Evolutionary conservation across 2,113 vertebrate species (phyloP).

Genomic region (Oreochromis niloticus): DNA sequence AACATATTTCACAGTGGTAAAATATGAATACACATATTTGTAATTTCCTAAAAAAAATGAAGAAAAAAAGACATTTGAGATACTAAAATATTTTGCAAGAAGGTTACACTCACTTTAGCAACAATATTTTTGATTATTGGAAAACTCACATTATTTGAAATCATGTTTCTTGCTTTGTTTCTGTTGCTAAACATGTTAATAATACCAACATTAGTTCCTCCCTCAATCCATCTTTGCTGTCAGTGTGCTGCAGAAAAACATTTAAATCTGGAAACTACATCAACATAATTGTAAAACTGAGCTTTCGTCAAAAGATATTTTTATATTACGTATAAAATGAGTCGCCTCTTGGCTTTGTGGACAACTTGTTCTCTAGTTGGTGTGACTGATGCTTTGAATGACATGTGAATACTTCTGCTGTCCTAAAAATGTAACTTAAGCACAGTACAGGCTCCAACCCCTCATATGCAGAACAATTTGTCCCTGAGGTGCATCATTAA

Average conservation of each 20-base stretch:
- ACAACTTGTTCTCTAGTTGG: not conserved
- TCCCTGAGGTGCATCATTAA: constrained; percentile 9
- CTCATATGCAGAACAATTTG: not conserved
- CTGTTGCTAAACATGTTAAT: not conserved
- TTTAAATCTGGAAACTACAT: not conserved
- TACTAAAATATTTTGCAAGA: not conserved
- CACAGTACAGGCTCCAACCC: not conserved
- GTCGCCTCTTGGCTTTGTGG: not conserved
- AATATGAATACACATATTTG: not conserved
- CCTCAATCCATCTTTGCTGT: not conserved
- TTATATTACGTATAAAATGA: not conserved
- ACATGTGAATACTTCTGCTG: not conserved
- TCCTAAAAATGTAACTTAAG: not conserved
- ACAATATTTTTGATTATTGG: not conserved
- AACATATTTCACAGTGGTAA: not conserved
- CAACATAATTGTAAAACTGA: not conserved
- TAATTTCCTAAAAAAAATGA: not conserved
- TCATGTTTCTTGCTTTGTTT: not conserved
- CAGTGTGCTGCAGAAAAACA: not conserved
- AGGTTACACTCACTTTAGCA: not conserved
- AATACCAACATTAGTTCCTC: not conserved
- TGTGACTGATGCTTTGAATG: not conserved
- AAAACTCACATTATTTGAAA: not conserved
- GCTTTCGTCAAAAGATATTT: not conserved
- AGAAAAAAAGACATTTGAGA: not conserved